phyloP scores from a whole-genome alignment of 1,140 invertebrate species.

The Glomeris maerens region DNA sequence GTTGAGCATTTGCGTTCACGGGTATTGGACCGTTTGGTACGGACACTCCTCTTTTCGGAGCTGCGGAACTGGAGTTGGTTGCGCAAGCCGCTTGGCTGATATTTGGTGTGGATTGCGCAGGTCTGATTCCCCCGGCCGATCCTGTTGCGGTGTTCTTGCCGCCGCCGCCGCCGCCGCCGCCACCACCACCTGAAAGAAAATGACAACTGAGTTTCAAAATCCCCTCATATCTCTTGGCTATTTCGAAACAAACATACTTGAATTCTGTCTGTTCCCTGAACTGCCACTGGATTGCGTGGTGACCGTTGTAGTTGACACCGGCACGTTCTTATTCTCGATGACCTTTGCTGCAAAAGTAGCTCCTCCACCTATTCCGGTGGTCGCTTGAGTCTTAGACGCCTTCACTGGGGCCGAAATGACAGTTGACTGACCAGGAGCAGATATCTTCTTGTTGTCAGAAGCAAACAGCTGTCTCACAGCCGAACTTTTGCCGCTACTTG shows the following conservation, averaged over 20 bases:
- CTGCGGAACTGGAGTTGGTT: too few relatives aligned
- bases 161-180: not conserved
- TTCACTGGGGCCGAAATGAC: slow-evolving; percentile 34
- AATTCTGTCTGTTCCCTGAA: slow-evolving; percentile 13
- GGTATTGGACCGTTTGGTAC: too few relatives aligned
- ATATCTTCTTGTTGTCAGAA: slow-evolving; percentile 16
- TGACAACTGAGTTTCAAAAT: too few relatives aligned
- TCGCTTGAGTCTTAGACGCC: slow-evolving; percentile 46
- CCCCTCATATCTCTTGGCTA: too few relatives aligned
- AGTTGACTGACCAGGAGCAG: slow-evolving; percentile 8
- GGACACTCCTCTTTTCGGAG: too few relatives aligned
- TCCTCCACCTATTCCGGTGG: slow-evolving; percentile 31
- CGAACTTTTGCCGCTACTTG: slow-evolving; percentile 16
- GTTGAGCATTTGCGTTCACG: too few relatives aligned
- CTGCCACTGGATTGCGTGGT: slow-evolving; percentile 25
- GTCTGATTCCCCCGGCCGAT: not conserved
- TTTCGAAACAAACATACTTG: too few relatives aligned
- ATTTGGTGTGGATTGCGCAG: not conserved
- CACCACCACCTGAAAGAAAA: too few relatives aligned
- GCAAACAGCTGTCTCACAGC: slow-evolving; percentile 21
- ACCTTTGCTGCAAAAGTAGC: slow-evolving; percentile 26
- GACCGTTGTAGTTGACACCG: slow-evolving; percentile 41
- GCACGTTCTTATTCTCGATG: slow-evolving; percentile 43
- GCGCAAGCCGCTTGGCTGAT: slow-evolving; percentile 8
- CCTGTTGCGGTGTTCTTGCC: slow-evolving; percentile 4